Percentiles rank a stretch among this genome's conserved stretches.
phyloP scores from a whole-genome alignment of 2,113 vertebrate species.

The Ammospiza nelsoni region DNA sequence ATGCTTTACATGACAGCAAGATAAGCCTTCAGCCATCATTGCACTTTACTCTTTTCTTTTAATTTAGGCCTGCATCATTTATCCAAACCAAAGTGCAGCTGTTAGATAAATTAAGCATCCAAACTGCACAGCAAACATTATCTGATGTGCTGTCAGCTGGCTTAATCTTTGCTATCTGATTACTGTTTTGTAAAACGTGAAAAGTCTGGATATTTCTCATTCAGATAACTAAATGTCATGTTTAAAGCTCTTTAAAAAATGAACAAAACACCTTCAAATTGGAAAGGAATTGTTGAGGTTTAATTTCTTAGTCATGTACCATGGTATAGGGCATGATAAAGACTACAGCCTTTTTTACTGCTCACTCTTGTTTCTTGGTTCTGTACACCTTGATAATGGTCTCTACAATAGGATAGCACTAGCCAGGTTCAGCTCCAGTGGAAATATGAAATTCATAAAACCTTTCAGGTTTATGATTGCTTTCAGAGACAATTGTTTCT shows the following conservation, averaged over 20 bases:
- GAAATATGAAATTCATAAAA: background rate
- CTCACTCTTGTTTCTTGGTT: background rate
- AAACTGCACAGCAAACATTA: background rate
- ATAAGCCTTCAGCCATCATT: background rate
- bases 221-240: background rate
- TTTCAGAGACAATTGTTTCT: background rate
- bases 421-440: background rate
- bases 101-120: constrained; percentile 35
- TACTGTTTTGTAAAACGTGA: background rate
- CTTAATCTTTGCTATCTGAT: constrained; percentile 7
- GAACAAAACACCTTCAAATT: background rate
- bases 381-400: background rate
- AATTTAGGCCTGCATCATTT: constrained; percentile 9
- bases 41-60: background rate
- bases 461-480: background rate
- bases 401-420: background rate
- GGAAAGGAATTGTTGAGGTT: background rate
- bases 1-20: background rate
- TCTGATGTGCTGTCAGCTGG: background rate
- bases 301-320: background rate
- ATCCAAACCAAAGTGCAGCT: background rate
- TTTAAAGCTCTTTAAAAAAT: background rate
- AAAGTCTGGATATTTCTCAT: background rate
- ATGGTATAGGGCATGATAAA: background rate
- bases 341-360: background rate